Base-by-base conservation (phyloP, 2,113 vertebrate species). In the Larimichthys polyactis region DNA sequence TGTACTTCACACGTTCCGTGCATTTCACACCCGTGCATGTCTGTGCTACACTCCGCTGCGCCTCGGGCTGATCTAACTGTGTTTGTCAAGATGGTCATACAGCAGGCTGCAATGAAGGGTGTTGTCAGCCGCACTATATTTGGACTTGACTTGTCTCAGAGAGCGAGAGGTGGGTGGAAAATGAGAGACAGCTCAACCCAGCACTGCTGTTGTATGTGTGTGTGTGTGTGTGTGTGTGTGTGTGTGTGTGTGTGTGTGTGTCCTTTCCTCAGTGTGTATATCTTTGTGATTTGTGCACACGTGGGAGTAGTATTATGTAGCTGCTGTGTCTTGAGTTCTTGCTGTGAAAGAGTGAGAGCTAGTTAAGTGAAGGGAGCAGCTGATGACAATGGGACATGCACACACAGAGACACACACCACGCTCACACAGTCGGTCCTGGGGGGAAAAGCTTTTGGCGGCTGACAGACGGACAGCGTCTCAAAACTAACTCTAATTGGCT, bases 401-500 rank as follows among this genome's bases (percentile, higher is more conserved):
- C 14, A 22, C 73, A 70, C 14, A 65, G 12, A 52, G 3, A 60
- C 54, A 65, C 59, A 71, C 66, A 60, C 29, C 22, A 15, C 19
- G 11, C 66, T 69, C 52, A 44, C 36, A 59, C 27, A 71, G 51
- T 62, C n/a, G 17, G 51, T 74, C 84, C 64, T 60, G 36, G 36
- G 36, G 36, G 43, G 74, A 78, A 75, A 75, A 72, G 67, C 79
- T 78, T 84, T 80, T 72, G 55, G 62, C 51, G 51, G 77, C 87
- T 86, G 87, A 86, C 77, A 86, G 85, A 83, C 24, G 75, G 87
- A 87, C 71, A 52, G 49, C 62, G 3, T 78, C 79, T 86, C 69
- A 62, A 57, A 81, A 57, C 75, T 67, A 29, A 68, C 85, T 89
- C 72, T 93, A 93, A 93, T 93, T 92, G 92, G 91, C 83, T 75